phyloP scores from a whole-genome alignment of 2,113 vertebrate species.

The Ellobius talpinus region DNA sequence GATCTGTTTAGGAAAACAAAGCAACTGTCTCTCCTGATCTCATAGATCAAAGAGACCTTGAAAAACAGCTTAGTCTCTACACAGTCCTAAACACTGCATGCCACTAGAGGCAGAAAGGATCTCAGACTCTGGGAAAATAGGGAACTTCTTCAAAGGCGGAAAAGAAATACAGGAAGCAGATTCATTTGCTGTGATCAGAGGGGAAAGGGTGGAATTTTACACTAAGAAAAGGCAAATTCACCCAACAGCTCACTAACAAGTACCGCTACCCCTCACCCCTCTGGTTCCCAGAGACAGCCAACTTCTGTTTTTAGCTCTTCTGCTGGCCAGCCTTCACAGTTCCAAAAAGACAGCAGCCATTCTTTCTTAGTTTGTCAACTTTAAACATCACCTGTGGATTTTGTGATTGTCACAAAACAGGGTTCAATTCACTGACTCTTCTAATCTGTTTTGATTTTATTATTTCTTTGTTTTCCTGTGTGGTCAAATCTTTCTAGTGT shows the following conservation, averaged over 20 bases:
- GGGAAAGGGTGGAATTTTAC: background rate
- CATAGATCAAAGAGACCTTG: background rate
- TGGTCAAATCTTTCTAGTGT: background rate
- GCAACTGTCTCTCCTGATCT: background rate
- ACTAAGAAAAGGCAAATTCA: background rate
- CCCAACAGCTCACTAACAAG: background rate
- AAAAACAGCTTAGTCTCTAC: background rate
- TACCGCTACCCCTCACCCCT: background rate
- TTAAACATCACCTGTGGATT: background rate
- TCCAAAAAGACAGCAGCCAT: background rate
- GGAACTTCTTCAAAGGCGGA: conserved; percentile 31
- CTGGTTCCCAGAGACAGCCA: background rate
- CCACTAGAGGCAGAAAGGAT: background rate
- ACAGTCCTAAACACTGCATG: background rate
- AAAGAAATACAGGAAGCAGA: background rate
- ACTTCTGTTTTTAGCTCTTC: background rate
- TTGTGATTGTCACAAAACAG: background rate
- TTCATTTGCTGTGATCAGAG: background rate
- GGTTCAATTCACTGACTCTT: background rate
- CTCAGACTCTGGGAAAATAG: background rate
- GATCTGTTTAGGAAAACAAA: conserved; percentile 19
- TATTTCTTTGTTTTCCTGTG: background rate
- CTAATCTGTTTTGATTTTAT: background rate
- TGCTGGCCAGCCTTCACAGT: background rate
- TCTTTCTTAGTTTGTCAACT: background rate